phyloP scores from a whole-genome alignment of 2,888 invertebrate genomes.

The Teleogryllus oceanicus region DNA sequence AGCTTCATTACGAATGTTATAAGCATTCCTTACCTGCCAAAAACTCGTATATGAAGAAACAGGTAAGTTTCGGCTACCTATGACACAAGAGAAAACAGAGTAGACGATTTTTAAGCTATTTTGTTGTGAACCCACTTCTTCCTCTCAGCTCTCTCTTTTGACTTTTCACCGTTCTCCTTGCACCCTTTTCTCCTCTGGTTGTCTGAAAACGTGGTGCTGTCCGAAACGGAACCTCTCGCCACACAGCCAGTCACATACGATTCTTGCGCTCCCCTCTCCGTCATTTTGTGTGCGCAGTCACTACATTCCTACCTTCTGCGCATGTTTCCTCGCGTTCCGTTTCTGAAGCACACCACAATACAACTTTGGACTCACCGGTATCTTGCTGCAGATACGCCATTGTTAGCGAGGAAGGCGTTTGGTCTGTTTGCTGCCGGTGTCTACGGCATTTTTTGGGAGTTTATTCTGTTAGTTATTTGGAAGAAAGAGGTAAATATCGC shows the following conservation, averaged over 20 bases:
- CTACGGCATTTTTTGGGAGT: conserved; percentile 6
- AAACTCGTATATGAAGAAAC: conserved; percentile 25
- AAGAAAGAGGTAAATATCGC: neutral
- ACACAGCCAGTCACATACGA: neutral
- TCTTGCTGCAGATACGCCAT: conserved; percentile 29
- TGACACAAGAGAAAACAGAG: conserved; percentile 34
- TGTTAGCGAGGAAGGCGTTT: conserved; percentile 24
- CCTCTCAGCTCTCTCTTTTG: conserved; percentile 49
- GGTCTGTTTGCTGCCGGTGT: conserved; percentile 18
- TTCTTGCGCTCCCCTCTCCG: neutral
- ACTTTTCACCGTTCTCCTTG: conserved; percentile 41
- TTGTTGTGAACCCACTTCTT: conserved; percentile 49
- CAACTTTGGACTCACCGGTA: neutral
- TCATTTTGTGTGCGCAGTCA: neutral
- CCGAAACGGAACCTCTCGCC: conserved; percentile 30
- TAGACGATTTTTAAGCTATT: conserved; percentile 38
- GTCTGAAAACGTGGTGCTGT: conserved; percentile 31
- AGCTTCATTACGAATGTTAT: conserved; percentile 20
- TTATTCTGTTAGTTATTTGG: neutral
- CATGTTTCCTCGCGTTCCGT: neutral
- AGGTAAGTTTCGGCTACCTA: conserved; percentile 30
- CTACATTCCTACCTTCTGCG: neutral
- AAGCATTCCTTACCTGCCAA: conserved; percentile 32
- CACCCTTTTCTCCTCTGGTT: conserved; percentile 39
- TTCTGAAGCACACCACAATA: neutral